A percentile compares a stretch with the other conserved stretches of the same genome.
phyloP scores from a whole-genome alignment of 2,888 invertebrate genomes.

The Pandemis cinnamomeana region DNA sequence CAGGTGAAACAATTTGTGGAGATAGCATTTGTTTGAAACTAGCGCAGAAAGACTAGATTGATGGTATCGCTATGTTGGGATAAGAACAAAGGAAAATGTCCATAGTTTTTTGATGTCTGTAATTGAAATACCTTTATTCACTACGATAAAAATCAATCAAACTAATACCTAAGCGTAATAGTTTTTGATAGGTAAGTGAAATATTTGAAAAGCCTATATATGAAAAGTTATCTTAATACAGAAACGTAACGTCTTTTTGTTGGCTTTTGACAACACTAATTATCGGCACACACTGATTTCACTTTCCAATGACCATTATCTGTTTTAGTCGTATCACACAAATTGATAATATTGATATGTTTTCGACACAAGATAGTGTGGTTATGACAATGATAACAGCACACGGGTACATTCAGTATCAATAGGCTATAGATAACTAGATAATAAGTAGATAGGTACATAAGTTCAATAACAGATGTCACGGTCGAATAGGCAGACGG shows the following conservation, averaged over 20 bases:
- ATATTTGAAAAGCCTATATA: not conserved
- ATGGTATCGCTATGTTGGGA: not conserved
- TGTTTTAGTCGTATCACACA: conserved; percentile 31
- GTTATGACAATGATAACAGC: conserved; percentile 30
- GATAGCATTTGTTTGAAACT: not conserved
- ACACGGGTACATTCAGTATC: conserved; percentile 15
- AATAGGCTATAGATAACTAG: conserved; percentile 46
- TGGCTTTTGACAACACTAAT: not conserved
- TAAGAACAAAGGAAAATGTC: not conserved
- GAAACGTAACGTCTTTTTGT: not conserved
- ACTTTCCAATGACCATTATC: conserved; percentile 2
- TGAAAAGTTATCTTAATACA: not conserved
- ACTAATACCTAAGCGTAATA: not conserved
- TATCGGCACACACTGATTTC: conserved; percentile 17
- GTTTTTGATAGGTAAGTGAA: not conserved
- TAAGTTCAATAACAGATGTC: conserved; percentile 51
- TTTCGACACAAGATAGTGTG: conserved; percentile 23
- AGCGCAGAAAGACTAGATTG: not conserved
- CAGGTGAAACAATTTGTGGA: conserved; percentile 28
- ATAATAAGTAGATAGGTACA: conserved; percentile 45
- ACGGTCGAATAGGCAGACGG: conserved; percentile 48
- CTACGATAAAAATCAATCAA: conserved; percentile 10
- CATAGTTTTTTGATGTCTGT: not conserved
- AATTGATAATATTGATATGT: conserved; percentile 31
- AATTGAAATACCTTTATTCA: not conserved